phyloP scores from a whole-genome alignment of 2,113 vertebrate genomes.

The Tachuris rubrigastra region DNA sequence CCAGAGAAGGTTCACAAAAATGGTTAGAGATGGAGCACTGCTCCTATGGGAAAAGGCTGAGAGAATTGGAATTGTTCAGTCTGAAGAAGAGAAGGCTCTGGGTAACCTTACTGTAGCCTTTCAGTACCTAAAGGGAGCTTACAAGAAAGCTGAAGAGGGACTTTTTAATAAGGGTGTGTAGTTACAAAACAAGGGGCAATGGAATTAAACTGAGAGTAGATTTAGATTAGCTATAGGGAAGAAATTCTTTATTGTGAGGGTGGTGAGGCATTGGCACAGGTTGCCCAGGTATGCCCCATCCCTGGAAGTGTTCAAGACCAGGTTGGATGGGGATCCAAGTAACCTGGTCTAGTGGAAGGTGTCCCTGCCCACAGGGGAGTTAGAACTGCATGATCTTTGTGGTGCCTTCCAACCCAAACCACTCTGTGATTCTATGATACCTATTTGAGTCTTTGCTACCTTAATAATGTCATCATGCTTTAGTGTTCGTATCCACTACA shows the following conservation, averaged over 20 bases:
- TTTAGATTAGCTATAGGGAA: neutral
- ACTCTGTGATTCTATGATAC: neutral
- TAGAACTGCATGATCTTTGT: neutral
- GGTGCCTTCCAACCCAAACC: neutral
- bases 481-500: neutral
- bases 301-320: neutral
- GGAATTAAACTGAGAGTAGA: neutral
- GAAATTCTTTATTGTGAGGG: neutral
- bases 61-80: neutral
- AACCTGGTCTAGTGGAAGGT: neutral
- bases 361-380: neutral
- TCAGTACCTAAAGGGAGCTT: neutral
- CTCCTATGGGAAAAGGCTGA: neutral
- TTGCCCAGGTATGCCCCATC: neutral
- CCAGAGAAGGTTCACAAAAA: too few species aligned
- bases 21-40: neutral
- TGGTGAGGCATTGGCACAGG: neutral
- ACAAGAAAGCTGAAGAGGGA: neutral
- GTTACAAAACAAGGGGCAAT: neutral
- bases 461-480: neutral
- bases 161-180: neutral
- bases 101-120: neutral
- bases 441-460: neutral
- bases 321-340: neutral
- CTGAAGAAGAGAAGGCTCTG: neutral